These are phyloP conservation scores for Eulemur macaco DNA, from an alignment of 2,113 vertebrate species.

Conservation along the genomic window DNA sequence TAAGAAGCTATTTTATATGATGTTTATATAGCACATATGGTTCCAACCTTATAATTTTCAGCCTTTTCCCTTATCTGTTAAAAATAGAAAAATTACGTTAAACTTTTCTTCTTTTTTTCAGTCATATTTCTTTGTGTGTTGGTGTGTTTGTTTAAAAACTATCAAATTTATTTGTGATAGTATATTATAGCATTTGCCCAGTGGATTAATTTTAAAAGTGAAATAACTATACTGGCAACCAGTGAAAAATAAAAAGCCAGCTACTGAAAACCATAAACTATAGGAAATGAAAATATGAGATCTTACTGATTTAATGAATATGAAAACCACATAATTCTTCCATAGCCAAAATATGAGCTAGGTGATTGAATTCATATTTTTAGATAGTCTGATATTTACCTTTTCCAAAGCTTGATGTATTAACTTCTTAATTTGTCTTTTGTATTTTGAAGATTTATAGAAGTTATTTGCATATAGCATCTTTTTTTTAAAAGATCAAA, in stretches of 20 bases:
- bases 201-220: background rate
- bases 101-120: background rate
- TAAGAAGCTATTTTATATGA: background rate
- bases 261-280: background rate
- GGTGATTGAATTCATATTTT: conserved; percentile 6
- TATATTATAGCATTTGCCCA: background rate
- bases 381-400: conserved; percentile 1
- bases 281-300: background rate
- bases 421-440: background rate
- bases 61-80: background rate
- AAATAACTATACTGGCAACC: background rate
- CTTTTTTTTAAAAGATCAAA: background rate
- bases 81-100: conserved; percentile 21
- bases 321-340: background rate
- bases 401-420: background rate
- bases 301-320: background rate
- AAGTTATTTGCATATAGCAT: background rate
- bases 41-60: background rate
- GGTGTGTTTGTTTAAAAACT: background rate
- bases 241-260: conserved; percentile 29
- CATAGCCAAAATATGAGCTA: background rate
- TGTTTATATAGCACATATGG: background rate
- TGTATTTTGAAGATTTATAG: conserved; percentile 28
- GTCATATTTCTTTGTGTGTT: background rate
- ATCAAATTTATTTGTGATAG: background rate